Percentiles rank a stretch among this genome's conserved stretches.
Conservation (phyloP, 2,888 invertebrate species). For the Conus canariensis region DNA sequence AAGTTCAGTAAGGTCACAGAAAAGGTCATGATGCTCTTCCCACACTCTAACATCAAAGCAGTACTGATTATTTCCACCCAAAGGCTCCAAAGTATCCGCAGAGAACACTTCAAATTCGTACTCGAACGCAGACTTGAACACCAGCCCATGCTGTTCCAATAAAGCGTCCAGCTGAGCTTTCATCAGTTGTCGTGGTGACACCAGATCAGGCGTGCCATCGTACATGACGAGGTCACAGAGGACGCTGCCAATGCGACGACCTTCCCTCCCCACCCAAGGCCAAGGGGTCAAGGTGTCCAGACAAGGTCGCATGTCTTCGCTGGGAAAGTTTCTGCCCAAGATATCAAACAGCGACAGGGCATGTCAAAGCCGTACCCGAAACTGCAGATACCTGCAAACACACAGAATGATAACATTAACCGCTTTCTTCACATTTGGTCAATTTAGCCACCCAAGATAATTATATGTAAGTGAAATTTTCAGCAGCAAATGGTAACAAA, state of each 20-base stretch:
- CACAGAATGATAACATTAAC: neutral
- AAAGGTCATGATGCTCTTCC: constrained; percentile 1
- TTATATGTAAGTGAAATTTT: no score
- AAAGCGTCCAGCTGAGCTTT: constrained; percentile 21
- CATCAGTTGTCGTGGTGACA: constrained; percentile 26
- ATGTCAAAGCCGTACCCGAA: neutral
- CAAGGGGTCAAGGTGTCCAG: constrained; percentile 34
- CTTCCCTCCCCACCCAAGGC: constrained; percentile 28
- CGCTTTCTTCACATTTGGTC: no score
- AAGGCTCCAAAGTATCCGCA: neutral
- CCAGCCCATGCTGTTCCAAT: constrained; percentile 12
- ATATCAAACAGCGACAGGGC: neutral
- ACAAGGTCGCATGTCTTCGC: constrained; percentile 21
- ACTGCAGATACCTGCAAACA: neutral
- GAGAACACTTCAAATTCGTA: constrained; percentile 28
- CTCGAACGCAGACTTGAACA: constrained; percentile 35
- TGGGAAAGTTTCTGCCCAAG: constrained; percentile 13
- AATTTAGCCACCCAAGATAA: neutral
- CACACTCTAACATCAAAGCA: neutral
- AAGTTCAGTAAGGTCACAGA: constrained; percentile 15
- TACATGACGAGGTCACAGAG: constrained; percentile 29
- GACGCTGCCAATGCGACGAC: constrained; percentile 31
- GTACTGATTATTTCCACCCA: neutral
- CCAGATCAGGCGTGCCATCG: constrained; percentile 20
- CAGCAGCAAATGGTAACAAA: no score